phyloP scores from a whole-genome alignment of 2,797 vertebrate species.

The Cossypha niveicapilla region DNA sequence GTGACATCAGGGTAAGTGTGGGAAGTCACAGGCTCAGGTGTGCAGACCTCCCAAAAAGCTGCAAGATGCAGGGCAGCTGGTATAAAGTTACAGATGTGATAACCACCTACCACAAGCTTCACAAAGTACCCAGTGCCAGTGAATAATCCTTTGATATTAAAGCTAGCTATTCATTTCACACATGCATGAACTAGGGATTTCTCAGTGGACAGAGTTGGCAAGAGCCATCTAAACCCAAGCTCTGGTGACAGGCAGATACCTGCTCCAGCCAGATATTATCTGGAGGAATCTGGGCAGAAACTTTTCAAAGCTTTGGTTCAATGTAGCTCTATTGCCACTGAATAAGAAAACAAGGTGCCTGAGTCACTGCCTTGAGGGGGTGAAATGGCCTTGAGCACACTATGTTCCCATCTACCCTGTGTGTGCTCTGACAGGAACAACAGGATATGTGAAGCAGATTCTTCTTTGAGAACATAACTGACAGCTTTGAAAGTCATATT shows the following conservation, averaged over 20 bases:
- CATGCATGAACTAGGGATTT: neutral
- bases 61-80: neutral
- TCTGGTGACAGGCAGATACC: neutral
- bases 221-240: neutral
- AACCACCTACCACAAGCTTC: neutral
- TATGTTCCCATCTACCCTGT: neutral
- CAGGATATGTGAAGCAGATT: neutral
- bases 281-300: neutral
- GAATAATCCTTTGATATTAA: neutral
- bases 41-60: neutral
- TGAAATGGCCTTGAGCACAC: neutral
- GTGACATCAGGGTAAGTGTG: rapidly evolving
- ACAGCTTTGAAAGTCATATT: neutral
- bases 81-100: neutral
- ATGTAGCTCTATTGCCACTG: neutral
- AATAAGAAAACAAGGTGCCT: neutral
- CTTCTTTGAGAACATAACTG: neutral
- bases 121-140: neutral
- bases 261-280: neutral
- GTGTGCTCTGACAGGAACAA: neutral
- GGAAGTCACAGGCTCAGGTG: neutral
- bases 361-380: neutral
- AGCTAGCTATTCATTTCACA: neutral
- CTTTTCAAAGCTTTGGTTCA: neutral
- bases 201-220: neutral